A percentile compares a stretch with the other conserved stretches of the same genome.
Conservation (phyloP, 2,888 invertebrate genomes). For the Panzeria rudis region DNA sequence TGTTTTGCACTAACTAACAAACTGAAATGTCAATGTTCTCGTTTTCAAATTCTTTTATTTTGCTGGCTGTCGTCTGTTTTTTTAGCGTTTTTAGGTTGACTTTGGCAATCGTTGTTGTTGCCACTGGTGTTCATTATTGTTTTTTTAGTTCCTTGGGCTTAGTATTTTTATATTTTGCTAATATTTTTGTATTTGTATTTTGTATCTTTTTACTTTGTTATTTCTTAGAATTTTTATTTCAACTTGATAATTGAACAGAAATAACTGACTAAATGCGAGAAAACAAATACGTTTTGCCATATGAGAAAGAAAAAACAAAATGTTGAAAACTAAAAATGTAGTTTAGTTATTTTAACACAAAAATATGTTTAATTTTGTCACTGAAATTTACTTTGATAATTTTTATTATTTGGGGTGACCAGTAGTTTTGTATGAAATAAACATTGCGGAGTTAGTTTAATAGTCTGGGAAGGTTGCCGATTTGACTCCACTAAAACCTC, state of each 20-base stretch:
- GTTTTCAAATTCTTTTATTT: constrained; percentile 38
- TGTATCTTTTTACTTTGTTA: constrained; percentile 41
- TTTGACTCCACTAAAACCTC: no score
- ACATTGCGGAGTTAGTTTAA: no score
- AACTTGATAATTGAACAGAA: constrained; percentile 62
- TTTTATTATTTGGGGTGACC: constrained; percentile 7
- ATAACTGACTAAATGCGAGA: constrained; percentile 46
- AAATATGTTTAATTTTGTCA: constrained; percentile 17
- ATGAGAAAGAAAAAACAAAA: constrained; percentile 23
- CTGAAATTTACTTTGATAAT: not conserved
- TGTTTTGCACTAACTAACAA: constrained; percentile 52
- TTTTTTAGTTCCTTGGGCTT: constrained; percentile 46
- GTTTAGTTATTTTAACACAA: constrained; percentile 44
- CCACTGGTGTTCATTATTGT: constrained; percentile 10
- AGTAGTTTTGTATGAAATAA: no score
- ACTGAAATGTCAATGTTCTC: constrained; percentile 67
- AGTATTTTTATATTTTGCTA: constrained; percentile 28
- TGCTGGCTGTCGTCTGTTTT: constrained; percentile 43
- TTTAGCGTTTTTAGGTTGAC: constrained; percentile 49
- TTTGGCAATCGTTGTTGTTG: constrained; percentile 18
- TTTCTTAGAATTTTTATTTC: constrained; percentile 66
- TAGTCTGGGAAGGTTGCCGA: no score
- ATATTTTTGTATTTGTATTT: constrained; percentile 25
- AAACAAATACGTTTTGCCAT: constrained; percentile 30
- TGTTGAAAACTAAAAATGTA: constrained; percentile 47